These are phyloP conservation scores for Aphaenogaster rudis DNA, from an alignment of 1,140 invertebrate genomes.

Conservation along the genomic window DNA sequence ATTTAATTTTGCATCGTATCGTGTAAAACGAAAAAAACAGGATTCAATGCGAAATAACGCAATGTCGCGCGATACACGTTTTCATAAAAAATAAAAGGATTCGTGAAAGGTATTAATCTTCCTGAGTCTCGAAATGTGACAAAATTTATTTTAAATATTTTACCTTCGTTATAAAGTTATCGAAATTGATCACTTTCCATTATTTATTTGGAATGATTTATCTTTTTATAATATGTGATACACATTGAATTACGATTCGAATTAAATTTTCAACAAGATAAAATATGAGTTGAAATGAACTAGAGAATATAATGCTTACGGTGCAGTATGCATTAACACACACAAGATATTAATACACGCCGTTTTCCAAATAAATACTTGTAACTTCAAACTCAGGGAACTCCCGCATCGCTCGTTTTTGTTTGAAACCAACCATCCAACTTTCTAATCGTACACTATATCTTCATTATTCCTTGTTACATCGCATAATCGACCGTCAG, in stretches of 20 bases:
- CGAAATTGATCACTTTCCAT: background rate
- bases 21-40: background rate
- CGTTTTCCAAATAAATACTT: conserved; percentile 24
- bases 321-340: background rate
- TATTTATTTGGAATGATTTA: background rate
- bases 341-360: background rate
- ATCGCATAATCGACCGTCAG: background rate
- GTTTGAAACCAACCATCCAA: conserved; percentile 7
- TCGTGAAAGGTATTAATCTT: background rate
- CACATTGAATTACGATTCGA: background rate
- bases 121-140: background rate
- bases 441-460: conserved; percentile 20
- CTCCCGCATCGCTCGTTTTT: conserved; percentile 20
- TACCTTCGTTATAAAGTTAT: background rate
- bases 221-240: background rate
- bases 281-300: background rate
- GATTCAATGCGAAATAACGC: background rate
- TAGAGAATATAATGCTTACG: background rate
- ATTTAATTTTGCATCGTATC: conserved; percentile 3
- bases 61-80: background rate
- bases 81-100: conserved; percentile 7
- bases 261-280: background rate
- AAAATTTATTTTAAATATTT: conserved; percentile 14
- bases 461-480: conserved; percentile 45
- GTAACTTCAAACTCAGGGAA: background rate